Evolutionary conservation across 2,113 vertebrate species (phyloP).

Genomic region (Malurus alboscapulatus): DNA sequence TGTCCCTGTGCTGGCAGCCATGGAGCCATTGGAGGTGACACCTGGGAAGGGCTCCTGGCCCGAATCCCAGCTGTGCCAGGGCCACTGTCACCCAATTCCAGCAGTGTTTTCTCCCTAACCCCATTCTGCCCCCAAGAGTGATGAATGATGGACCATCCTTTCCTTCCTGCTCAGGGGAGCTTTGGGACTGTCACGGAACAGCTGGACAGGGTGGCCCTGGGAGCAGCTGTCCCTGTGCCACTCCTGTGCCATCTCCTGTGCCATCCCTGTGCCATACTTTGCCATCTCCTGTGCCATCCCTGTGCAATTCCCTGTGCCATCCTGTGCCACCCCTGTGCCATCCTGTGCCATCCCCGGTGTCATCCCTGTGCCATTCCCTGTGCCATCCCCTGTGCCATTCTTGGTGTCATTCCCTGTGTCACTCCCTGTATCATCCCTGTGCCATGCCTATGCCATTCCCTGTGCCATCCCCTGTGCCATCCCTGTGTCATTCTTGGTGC

Average conservation of each 20-base stretch:
- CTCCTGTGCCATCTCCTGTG: no score
- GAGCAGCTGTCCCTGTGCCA: background rate
- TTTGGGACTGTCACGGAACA: background rate
- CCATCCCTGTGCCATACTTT: no score
- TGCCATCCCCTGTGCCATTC: background rate
- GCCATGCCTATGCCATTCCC: no score
- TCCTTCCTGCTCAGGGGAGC: background rate
- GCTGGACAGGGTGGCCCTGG: background rate
- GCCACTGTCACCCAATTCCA: background rate
- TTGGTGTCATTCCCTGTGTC: background rate
- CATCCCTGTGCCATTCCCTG: background rate
- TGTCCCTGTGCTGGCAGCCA: background rate
- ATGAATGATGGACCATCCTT: background rate
- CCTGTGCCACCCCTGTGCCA: rapidly evolving
- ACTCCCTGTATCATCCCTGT: background rate
- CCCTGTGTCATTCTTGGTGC: background rate
- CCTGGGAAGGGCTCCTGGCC: background rate
- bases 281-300: no score
- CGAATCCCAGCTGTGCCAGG: background rate
- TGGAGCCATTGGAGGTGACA: background rate
- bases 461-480: rapidly evolving
- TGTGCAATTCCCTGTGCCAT: no score
- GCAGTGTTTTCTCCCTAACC: background rate
- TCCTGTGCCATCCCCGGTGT: rapidly evolving
- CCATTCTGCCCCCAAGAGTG: background rate